phyloP scores from a whole-genome alignment of 92 coral and sea anemone genomes.

The Palythoa grandiflora region DNA sequence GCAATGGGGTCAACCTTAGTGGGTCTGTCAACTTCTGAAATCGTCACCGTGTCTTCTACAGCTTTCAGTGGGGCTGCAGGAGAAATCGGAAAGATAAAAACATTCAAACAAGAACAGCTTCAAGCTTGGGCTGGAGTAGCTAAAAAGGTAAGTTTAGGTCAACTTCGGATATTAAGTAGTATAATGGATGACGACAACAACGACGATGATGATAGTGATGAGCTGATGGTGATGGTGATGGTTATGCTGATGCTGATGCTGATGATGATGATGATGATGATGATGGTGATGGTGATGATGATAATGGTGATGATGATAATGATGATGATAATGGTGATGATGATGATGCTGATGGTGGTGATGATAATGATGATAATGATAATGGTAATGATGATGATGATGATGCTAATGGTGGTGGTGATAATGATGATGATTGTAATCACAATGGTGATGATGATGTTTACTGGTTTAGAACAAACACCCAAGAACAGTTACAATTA shows the following conservation, averaged over 20 bases:
- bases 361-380: too few species aligned
- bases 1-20: conserved; percentile 76
- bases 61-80: conserved; percentile 73
- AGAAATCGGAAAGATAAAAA: conserved; percentile 66
- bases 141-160: conserved; percentile 25
- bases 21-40: conserved; percentile 66
- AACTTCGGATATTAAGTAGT: neutral
- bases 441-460: neutral
- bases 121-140: conserved; percentile 82
- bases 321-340: too few species aligned
- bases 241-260: too few species aligned
- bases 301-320: too few species aligned
- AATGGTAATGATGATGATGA: neutral
- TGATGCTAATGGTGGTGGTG: neutral
- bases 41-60: conserved; percentile 53
- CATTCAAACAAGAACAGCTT: conserved; percentile 73
- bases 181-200: too few species aligned
- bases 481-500: too few species aligned
- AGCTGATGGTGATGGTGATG: too few species aligned
- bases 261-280: too few species aligned
- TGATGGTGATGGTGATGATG: too few species aligned
- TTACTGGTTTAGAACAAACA: too few species aligned
- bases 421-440: neutral
- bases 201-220: too few species aligned
- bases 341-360: too few species aligned